Evolutionary conservation across 2,113 vertebrate genomes (phyloP).

Genomic region (Nannobrachium achirus): DNA sequence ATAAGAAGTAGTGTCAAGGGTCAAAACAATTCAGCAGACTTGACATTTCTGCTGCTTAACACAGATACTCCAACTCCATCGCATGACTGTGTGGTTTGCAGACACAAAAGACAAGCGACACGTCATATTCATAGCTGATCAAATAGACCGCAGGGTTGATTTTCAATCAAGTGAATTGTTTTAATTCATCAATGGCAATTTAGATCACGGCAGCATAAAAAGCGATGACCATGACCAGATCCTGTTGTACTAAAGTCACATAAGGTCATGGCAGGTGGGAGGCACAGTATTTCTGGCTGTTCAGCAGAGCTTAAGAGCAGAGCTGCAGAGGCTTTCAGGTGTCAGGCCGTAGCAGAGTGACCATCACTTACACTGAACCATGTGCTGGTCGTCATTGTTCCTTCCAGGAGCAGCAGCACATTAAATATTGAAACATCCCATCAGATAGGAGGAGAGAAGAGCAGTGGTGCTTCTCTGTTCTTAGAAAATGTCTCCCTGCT

Average conservation of each 20-base stretch:
- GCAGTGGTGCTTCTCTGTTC: slow-evolving; percentile 16
- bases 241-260: no score
- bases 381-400: not conserved
- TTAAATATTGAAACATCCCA: slow-evolving; percentile 56
- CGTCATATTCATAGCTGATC: no score
- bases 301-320: not conserved
- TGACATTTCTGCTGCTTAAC: no score
- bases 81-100: no score
- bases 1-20: no score
- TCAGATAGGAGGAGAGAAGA: slow-evolving; percentile 42
- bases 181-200: not conserved
- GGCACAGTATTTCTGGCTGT: not conserved
- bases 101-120: no score
- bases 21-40: no score
- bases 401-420: not conserved
- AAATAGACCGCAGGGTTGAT: no score
- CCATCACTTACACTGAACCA: not conserved
- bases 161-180: not conserved
- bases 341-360: not conserved
- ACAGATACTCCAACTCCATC: no score
- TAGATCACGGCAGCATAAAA: not conserved
- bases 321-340: not conserved
- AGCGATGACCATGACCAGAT: not conserved
- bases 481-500: slow-evolving; percentile 49
- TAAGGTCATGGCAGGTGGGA: not conserved